Percentiles rank a stretch among this genome's conserved stretches.
Evolutionary conservation across 2,113 vertebrate genomes (phyloP).

Genomic region (Pteropus alecto): DNA sequence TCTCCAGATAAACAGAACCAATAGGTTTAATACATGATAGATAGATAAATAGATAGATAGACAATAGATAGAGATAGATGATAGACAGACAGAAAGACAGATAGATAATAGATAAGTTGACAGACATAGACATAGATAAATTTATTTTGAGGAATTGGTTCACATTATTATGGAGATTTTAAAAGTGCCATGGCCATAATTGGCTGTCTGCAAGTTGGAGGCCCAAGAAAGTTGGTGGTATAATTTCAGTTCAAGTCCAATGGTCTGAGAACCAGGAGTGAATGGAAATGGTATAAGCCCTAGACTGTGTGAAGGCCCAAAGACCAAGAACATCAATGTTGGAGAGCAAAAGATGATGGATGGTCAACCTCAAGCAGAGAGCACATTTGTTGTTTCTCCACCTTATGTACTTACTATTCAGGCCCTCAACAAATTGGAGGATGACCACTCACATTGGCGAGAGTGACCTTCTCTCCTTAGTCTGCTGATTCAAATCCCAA

Average conservation of each 20-base stretch:
- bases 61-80: too few species aligned
- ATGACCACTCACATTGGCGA: not conserved
- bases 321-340: too few species aligned
- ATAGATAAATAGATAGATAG: not conserved
- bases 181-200: not conserved
- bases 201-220: not conserved
- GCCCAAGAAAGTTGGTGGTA: not conserved
- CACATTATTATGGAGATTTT: not conserved
- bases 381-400: not conserved
- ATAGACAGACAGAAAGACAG: too few species aligned
- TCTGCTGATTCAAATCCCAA: not conserved
- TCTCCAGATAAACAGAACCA: not conserved
- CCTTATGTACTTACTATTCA: not conserved
- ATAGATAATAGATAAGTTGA: too few species aligned
- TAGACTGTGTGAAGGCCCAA: too few species aligned
- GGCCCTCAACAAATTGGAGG: not conserved
- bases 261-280: too few species aligned
- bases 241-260: too few species aligned
- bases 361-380: too few species aligned
- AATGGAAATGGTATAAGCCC: too few species aligned
- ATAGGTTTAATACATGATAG: too few species aligned
- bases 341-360: too few species aligned
- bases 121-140: not conserved
- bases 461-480: too few species aligned
- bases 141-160: not conserved